phyloP scores from a whole-genome alignment of 2,113 vertebrate species.

The Macrotis lagotis region DNA sequence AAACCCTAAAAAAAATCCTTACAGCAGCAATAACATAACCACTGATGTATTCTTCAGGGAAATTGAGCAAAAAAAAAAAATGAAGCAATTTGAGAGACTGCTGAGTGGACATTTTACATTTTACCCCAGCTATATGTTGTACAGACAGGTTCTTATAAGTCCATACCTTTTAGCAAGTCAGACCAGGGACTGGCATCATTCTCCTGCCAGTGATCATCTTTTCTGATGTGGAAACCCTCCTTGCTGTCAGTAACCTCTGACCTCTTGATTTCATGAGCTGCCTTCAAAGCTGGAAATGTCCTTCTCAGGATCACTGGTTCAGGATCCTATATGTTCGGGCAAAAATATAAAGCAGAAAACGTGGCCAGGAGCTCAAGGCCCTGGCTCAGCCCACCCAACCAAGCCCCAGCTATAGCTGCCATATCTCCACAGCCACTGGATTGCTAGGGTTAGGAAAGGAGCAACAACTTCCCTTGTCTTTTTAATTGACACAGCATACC shows the following conservation, averaged over 20 bases:
- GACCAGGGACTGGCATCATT: neutral
- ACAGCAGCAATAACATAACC: neutral
- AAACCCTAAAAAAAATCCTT: no score
- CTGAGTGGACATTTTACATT: neutral
- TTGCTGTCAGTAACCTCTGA: neutral
- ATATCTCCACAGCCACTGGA: no score
- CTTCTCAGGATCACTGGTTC: neutral
- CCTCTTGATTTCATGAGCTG: neutral
- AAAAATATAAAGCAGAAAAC: neutral
- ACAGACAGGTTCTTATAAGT: neutral
- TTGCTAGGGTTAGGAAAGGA: neutral
- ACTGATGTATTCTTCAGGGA: neutral
- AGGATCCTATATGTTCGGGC: neutral
- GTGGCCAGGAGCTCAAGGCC: neutral
- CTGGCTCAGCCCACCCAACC: neutral
- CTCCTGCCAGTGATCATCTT: neutral
- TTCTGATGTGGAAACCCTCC: neutral
- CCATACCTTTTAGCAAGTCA: neutral
- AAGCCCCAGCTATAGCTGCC: neutral
- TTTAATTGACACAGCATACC: neutral
- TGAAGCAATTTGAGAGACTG: neutral
- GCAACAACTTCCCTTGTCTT: neutral
- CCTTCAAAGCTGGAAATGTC: neutral
- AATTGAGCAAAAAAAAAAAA: neutral
- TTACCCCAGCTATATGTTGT: neutral